phyloP scores from a whole-genome alignment of 1,140 invertebrate genomes.

The Ditylenchus dipsaci region DNA sequence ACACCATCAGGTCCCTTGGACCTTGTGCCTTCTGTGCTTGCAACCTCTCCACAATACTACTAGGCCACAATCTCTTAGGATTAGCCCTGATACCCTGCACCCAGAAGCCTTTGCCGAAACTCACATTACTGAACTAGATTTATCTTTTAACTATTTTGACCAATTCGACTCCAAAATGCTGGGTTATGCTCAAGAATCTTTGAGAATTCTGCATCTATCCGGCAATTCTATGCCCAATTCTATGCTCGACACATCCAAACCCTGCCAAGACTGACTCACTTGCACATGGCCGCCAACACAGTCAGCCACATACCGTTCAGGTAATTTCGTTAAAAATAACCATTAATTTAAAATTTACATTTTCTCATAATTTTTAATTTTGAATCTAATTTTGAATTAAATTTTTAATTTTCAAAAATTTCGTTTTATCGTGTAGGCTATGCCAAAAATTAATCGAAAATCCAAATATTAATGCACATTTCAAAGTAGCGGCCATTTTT shows the following conservation, averaged over 20 bases:
- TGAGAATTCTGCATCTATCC: conserved; percentile 42
- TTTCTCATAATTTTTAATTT: no score
- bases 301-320: conserved; percentile 41
- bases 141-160: conserved; percentile 49
- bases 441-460: no score
- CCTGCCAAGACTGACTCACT: conserved; percentile 28
- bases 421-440: no score
- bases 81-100: conserved; percentile 27
- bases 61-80: conserved; percentile 43
- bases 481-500: no score
- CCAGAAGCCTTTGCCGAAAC: conserved; percentile 48
- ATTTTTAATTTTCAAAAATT: no score
- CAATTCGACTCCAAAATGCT: conserved; percentile 45
- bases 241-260: conserved; percentile 20
- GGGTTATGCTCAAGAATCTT: conserved; percentile 35
- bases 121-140: conserved; percentile 39
- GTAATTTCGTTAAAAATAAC: no score
- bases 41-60: conserved; percentile 38
- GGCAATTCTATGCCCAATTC: conserved; percentile 39
- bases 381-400: no score
- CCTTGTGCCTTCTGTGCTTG: conserved; percentile 48
- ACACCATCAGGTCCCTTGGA: conserved; percentile 23
- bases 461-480: no score
- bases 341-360: no score
- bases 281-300: conserved; percentile 50